Percentiles rank a stretch among this genome's conserved stretches.
These are phyloP conservation scores for Hemistola chrysoprasaria DNA, from an alignment of 2,888 invertebrate genomes.

Conservation along the genomic window DNA sequence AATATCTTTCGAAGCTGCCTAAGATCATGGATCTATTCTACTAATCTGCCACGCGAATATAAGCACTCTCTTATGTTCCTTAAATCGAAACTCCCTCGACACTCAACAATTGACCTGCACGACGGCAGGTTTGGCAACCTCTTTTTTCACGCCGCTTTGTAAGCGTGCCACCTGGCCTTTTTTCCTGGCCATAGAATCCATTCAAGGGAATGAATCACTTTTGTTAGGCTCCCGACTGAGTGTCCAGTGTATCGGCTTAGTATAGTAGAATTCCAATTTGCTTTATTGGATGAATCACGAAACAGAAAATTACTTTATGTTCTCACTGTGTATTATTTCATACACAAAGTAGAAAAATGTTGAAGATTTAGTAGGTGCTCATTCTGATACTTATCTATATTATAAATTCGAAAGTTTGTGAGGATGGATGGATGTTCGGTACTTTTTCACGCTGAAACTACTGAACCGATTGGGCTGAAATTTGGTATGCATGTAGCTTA, in stretches of 20 bases:
- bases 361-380: too few species aligned
- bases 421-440: too few species aligned
- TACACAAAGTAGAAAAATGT: too few species aligned
- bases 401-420: too few species aligned
- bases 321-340: too few species aligned
- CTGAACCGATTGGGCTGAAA: too few species aligned
- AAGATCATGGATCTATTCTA: slow-evolving; percentile 53
- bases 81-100: slow-evolving; percentile 44
- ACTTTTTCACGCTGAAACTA: too few species aligned
- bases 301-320: too few species aligned
- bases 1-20: slow-evolving; percentile 59
- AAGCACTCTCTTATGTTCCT: slow-evolving; percentile 40
- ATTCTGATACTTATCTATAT: too few species aligned
- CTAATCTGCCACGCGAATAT: slow-evolving; percentile 47
- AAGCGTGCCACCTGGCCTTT: slow-evolving; percentile 76
- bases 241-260: slow-evolving; percentile 41
- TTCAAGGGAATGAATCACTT: slow-evolving; percentile 68
- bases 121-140: slow-evolving; percentile 52
- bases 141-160: slow-evolving; percentile 64
- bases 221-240: slow-evolving; percentile 49
- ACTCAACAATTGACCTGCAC: slow-evolving; percentile 29
- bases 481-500: too few species aligned
- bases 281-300: slow-evolving; percentile 44
- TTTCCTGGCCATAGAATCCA: slow-evolving; percentile 64
- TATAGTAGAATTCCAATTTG: slow-evolving; percentile 31